A percentile compares a stretch with the other conserved stretches of the same genome.
phyloP scores from a whole-genome alignment of 2,113 vertebrate genomes.

The Albula goreensis region DNA sequence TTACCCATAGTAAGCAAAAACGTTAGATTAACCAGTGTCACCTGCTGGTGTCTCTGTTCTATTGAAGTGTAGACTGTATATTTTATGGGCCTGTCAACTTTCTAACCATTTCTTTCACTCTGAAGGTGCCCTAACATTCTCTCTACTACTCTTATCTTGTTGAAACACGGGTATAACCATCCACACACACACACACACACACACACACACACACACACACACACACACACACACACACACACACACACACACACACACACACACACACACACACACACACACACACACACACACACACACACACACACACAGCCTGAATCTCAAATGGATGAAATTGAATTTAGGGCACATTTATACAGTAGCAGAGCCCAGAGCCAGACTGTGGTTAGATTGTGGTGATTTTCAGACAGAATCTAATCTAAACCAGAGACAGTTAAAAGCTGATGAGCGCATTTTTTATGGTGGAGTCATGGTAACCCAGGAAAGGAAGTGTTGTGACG shows the following conservation, averaged over 20 bases:
- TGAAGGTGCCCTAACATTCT: background rate
- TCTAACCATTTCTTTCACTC: background rate
- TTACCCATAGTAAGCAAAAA: background rate
- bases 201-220: background rate
- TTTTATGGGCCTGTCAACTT: background rate
- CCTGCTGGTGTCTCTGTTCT: background rate
- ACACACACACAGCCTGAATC: background rate
- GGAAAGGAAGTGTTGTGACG: background rate
- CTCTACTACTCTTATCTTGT: background rate
- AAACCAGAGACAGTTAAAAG: too few relatives aligned
- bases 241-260: background rate
- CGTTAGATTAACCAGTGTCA: background rate
- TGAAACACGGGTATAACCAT: background rate
- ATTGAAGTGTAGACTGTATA: background rate
- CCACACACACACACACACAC: background rate
- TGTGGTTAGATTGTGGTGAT: background rate
- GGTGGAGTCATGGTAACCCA: background rate
- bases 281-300: too few relatives aligned
- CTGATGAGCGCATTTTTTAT: background rate
- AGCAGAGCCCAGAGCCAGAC: background rate
- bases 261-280: background rate
- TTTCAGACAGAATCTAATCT: background rate
- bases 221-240: too few relatives aligned
- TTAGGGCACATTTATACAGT: background rate
- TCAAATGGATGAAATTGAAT: background rate